Evolutionary conservation across 2,797 vertebrate genomes (phyloP).

Genomic region (Silurus aristotelis): DNA sequence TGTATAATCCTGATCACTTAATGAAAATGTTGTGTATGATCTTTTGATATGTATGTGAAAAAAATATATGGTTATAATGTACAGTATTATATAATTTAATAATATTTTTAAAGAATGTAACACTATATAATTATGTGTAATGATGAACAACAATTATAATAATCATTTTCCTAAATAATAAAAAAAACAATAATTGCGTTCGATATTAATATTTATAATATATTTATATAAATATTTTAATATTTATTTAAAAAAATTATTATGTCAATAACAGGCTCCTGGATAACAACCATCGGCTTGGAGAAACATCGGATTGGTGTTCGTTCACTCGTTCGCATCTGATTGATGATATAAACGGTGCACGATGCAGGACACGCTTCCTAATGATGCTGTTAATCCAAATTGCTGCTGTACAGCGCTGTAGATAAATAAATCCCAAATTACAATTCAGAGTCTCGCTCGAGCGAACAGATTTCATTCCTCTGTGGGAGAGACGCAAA

Average conservation of each 20-base stretch:
- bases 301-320: neutral
- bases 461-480: neutral
- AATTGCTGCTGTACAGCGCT: conserved; percentile 1
- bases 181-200: neutral
- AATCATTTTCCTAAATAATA: too few species aligned
- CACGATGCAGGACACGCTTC: neutral
- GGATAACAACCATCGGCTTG: neutral
- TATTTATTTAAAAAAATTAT: neutral
- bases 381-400: neutral
- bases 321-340: neutral
- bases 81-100: neutral
- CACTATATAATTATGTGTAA: too few species aligned
- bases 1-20: too few species aligned
- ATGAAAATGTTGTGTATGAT: too few species aligned
- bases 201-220: too few species aligned
- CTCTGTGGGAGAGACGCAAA: neutral
- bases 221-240: neutral
- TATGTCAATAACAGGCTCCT: neutral
- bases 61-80: too few species aligned
- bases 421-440: conserved; percentile 12
- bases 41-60: neutral
- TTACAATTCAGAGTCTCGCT: conserved; percentile 26
- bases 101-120: neutral
- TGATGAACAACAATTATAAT: neutral
- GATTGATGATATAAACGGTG: neutral